Base-by-base conservation (phyloP, 2,113 vertebrate genomes). In the Stigmatopora argus region DNA sequence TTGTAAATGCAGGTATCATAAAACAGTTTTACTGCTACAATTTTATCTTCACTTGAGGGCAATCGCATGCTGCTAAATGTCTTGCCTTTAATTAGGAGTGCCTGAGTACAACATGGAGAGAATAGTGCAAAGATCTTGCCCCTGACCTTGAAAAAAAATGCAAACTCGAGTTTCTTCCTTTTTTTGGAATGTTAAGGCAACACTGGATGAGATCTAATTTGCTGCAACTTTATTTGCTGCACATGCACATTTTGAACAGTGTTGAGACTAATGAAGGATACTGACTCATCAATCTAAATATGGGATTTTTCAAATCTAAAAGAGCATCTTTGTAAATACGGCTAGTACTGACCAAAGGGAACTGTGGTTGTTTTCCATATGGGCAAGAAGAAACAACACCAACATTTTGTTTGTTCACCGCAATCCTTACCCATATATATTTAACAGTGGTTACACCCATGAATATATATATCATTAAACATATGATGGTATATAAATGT, bases 251-350 rank as follows among this genome's bases (percentile, higher is more conserved):
- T 65, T 72, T 80, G 53, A 66, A 69, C 59, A 35, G 72, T 64
- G 58, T 69, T 62, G 70, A 71, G 31, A 17, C 41, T 21, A 48
- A 62, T 47, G 75, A 75, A 34, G 63, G 52, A 53, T 48, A 26
- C 44, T 35, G 45, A 66, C 65, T 74, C 73, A 72, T 77, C 66
- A 69, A 66, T 59, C 64, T 18, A 19, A 67, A 63, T 64, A 35
- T 48, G 34, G 19, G 15, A 56, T 46, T 11, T 12, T 56, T 56
- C 31, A 14, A 8, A 41, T 41, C 7, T 41, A 41, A 41, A 41
- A 10, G 7, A 41, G 4, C 38, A 41, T 31, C 14, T 34, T 31
- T 26, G 5, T 15, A 23, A 23, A 56, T 31, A 12, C 1, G 13
- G 53, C 13, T 12, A 15, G 38, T 41, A 10, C 53, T 7, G 23